Base-by-base conservation (phyloP, 2,113 vertebrate species). In the Fukomys damarensis region DNA sequence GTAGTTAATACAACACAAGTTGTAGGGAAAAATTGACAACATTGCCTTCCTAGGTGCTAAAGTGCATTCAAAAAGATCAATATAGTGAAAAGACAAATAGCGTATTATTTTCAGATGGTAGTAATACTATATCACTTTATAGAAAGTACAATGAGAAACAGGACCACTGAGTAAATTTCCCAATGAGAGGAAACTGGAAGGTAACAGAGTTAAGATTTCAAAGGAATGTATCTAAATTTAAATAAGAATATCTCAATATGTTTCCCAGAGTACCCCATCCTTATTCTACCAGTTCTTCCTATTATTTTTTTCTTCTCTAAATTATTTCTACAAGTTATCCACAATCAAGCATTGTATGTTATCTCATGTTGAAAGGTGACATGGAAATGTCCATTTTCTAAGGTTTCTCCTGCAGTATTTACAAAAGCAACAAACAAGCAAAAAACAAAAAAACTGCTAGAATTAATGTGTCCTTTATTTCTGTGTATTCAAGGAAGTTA, bases 1-100 rank as follows among this genome's bases (percentile, higher is more conserved):
- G 4, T 43, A 26, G 20, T 41, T 6, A 38, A 30, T 26, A 43
- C 11, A n/a, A 68, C 8, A 41, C 13, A 54, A 11, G 10, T 9
- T 86, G 2, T 11, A 38, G 20, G 5, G 7, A 65, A 4, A 63
- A 1, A 26, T n/a, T 30, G 20, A 59, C 7, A 28, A 0, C 0
- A 6, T 32, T 58, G 9, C 0, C 1, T 65, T 32, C 12, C 9
- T 26, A 52, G 59, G 24, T 30, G 61, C 4, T 52, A 10, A 59
- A 30, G 6, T n/a, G 4, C 1, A 49, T n/a, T 0, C 19, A 11
- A 11, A 58, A 38, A 65, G 32, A 1, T 84, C 32, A 63, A 83
- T 26, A 81, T 4, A 58, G 38, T 63, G 3, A 49, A 63, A 94
- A 5, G n/a, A 1, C 32, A 70, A 59, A 26, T 19, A 28, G 84